Evolutionary conservation across 1,140 invertebrate genomes (phyloP).

Genomic region (Eupristina koningsbergeri): DNA sequence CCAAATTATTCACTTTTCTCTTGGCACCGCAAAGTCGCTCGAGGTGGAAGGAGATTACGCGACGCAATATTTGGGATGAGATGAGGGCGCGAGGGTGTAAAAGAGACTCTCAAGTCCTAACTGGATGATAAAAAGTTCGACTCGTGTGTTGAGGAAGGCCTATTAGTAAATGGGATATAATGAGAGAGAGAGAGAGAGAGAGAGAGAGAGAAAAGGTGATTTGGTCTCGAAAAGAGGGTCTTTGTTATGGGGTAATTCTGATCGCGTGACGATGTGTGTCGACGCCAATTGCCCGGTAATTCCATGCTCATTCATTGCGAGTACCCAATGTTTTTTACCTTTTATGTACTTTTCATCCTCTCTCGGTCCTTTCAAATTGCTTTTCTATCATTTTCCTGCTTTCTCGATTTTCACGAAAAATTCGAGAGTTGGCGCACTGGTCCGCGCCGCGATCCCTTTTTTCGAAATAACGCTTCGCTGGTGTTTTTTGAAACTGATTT

Average conservation of each 20-base stretch:
- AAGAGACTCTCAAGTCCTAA: not conserved
- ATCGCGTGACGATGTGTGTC: constrained; percentile 65
- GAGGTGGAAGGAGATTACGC: not conserved
- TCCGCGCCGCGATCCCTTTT: too few relatives aligned
- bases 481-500: too few relatives aligned
- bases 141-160: not conserved
- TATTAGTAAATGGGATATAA: too few relatives aligned
- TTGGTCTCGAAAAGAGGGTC: constrained; percentile 20
- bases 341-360: not conserved
- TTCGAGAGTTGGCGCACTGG: too few relatives aligned
- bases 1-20: constrained; percentile 44
- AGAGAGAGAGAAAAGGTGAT: too few relatives aligned
- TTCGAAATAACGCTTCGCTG: too few relatives aligned
- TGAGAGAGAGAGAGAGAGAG: too few relatives aligned
- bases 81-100: not conserved
- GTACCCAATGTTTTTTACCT: constrained; percentile 53
- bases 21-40: not conserved
- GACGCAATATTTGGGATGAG: not conserved
- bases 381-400: too few relatives aligned
- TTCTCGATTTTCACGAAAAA: too few relatives aligned
- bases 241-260: constrained; percentile 66
- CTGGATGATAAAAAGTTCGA: not conserved
- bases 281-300: constrained; percentile 64
- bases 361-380: not conserved
- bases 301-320: constrained; percentile 66